phyloP scores from a whole-genome alignment of 35 echinoderm and acorn worm species.

The Holothuria glaberrima region DNA sequence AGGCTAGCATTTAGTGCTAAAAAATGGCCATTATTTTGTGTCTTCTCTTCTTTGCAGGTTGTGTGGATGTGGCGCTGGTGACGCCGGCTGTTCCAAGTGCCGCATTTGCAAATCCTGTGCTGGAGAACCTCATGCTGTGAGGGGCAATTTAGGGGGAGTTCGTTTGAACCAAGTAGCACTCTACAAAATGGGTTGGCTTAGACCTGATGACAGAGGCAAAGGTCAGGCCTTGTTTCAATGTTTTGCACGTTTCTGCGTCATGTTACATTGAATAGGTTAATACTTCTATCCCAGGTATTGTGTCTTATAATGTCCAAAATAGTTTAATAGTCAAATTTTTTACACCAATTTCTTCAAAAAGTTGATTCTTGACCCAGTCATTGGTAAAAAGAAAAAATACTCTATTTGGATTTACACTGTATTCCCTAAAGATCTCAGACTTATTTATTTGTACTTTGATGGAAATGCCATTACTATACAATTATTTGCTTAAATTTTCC shows the following conservation, averaged over 20 bases:
- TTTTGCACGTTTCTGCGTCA: neutral
- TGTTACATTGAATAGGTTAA: neutral
- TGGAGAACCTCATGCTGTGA: constrained; percentile 67
- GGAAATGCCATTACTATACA: too few relatives aligned
- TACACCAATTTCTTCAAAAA: too few relatives aligned
- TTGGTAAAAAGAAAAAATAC: too few relatives aligned
- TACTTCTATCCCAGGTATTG: neutral
- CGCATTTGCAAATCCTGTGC: constrained; percentile 78
- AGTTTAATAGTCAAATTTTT: too few relatives aligned
- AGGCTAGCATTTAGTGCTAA: too few relatives aligned
- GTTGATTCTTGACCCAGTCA: too few relatives aligned
- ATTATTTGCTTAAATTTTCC: too few relatives aligned
- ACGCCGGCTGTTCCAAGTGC: constrained; percentile 93
- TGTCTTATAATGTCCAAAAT: too few relatives aligned
- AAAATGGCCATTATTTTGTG: neutral
- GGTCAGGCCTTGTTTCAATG: neutral
- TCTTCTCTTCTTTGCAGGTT: constrained; percentile 59
- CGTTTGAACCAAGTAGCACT: neutral
- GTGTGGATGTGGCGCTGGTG: constrained; percentile 89
- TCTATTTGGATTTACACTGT: too few relatives aligned
- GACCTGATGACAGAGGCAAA: constrained; percentile 38
- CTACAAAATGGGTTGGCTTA: constrained; percentile 30
- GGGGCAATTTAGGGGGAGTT: neutral
- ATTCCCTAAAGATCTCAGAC: too few relatives aligned
- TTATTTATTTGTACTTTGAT: too few relatives aligned